A percentile compares a stretch with the other conserved stretches of the same genome.
Evolutionary conservation across 1,140 invertebrate genomes (phyloP).

Genomic region (Oncopeltus fasciatus): DNA sequence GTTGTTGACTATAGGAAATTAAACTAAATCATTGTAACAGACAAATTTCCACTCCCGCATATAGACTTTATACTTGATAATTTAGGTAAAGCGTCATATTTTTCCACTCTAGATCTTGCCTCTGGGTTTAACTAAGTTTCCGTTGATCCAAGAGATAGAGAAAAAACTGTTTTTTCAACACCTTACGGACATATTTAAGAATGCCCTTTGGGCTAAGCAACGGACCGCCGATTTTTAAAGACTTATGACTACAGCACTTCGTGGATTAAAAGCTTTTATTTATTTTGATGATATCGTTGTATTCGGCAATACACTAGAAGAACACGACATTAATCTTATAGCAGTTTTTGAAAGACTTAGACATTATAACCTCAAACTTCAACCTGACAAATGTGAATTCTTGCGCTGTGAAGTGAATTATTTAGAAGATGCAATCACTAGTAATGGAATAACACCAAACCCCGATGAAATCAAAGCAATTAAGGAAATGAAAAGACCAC

Average conservation of each 20-base stretch:
- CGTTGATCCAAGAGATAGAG: conserved; percentile 14
- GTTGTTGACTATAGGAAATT: conserved; percentile 24
- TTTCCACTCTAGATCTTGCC: conserved; percentile 19
- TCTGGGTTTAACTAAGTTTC: conserved; percentile 28
- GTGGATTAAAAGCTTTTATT: conserved; percentile 17
- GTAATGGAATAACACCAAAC: conserved; percentile 31
- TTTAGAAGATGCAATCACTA: conserved; percentile 31
- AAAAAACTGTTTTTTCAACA: conserved; percentile 22
- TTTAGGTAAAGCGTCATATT: conserved; percentile 16
- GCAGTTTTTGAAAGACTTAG: background rate
- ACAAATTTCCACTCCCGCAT: conserved; percentile 9
- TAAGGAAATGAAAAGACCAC: conserved; percentile 30
- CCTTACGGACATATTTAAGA: conserved; percentile 13
- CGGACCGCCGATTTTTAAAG: conserved; percentile 18
- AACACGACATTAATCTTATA: background rate
- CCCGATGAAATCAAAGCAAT: conserved; percentile 30
- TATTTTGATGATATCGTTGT: conserved; percentile 35
- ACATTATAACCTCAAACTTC: background rate
- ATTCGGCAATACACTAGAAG: conserved; percentile 5
- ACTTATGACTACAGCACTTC: conserved; percentile 27
- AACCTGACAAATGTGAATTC: conserved; percentile 33
- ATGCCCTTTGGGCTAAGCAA: conserved; percentile 14
- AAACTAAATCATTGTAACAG: conserved; percentile 18
- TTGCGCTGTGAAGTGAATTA: conserved; percentile 30
- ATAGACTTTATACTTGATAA: background rate